Conservation (phyloP, 2,888 invertebrate species). For the Eulithis prunata region DNA sequence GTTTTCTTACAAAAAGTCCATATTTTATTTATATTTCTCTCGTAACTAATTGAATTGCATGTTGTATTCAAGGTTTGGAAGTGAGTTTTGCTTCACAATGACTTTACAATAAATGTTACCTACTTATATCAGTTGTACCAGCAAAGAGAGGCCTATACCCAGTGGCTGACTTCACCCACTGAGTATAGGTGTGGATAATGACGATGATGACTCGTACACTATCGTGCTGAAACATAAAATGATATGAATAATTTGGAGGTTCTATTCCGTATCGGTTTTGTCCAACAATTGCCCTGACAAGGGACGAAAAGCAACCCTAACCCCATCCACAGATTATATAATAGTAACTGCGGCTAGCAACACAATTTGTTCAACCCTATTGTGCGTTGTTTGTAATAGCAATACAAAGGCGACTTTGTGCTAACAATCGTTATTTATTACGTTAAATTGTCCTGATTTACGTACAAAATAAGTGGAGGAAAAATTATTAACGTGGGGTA, state of each 20-base stretch:
- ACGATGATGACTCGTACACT: no score
- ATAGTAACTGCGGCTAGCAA: not conserved
- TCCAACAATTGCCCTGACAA: slow-evolving; percentile 11
- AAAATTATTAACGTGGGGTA: not conserved
- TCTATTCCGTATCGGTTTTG: slow-evolving; percentile 9
- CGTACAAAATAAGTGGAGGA: not conserved
- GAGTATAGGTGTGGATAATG: no score
- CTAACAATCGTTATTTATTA: slow-evolving; percentile 10
- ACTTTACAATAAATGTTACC: no score
- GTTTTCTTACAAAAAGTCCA: no score
- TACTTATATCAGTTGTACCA: no score
- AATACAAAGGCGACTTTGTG: not conserved
- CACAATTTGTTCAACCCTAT: slow-evolving; percentile 27
- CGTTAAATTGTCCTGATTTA: slow-evolving; percentile 8
- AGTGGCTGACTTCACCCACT: no score
- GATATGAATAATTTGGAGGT: not conserved
- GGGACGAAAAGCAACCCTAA: slow-evolving; percentile 23
- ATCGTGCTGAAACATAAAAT: no score
- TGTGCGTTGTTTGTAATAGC: slow-evolving; percentile 1
- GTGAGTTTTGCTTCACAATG: no score
- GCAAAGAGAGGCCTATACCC: no score
- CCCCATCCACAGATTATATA: not conserved
- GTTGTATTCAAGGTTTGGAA: no score
- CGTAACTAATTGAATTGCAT: no score
- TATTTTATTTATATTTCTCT: no score